These are phyloP conservation scores for Dufourea novaeangliae DNA, from an alignment of 1,140 invertebrate species.

Conservation along the genomic window DNA sequence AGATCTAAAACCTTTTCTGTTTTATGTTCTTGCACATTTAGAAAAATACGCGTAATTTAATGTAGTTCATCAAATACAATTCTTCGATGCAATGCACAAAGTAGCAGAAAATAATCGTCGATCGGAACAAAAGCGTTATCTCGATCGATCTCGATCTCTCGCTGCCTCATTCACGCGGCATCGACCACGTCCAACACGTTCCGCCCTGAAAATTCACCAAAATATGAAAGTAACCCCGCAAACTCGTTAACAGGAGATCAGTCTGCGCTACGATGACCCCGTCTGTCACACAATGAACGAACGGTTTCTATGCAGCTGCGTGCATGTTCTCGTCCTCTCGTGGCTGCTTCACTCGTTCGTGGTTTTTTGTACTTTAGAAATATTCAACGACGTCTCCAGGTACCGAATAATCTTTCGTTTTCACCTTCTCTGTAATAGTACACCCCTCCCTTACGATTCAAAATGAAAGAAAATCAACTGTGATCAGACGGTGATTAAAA, in stretches of 20 bases:
- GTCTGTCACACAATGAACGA: conserved; percentile 30
- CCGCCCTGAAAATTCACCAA: neutral
- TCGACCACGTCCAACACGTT: neutral
- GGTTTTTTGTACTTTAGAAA: neutral
- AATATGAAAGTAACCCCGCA: conserved; percentile 29
- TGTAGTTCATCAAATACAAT: too few species aligned
- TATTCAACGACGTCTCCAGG: conserved; percentile 29
- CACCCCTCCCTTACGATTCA: too few species aligned
- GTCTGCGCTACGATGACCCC: conserved; percentile 17
- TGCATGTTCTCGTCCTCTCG: conserved; percentile 18
- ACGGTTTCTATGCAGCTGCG: conserved; percentile 27
- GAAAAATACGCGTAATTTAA: too few species aligned
- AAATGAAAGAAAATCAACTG: too few species aligned
- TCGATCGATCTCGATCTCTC: neutral
- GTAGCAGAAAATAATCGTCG: neutral
- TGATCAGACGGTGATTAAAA: too few species aligned
- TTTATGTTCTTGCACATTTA: too few species aligned
- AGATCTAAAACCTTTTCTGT: too few species aligned
- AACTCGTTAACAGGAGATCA: neutral
- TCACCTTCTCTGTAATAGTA: too few species aligned
- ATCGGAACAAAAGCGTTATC: conserved; percentile 23
- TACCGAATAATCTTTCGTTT: neutral
- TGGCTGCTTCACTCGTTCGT: conserved; percentile 6
- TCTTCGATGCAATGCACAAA: neutral
- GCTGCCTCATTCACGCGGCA: conserved; percentile 29